These are phyloP conservation scores for Zeus faber DNA, from an alignment of 2,113 vertebrate genomes.

Conservation along the genomic window DNA sequence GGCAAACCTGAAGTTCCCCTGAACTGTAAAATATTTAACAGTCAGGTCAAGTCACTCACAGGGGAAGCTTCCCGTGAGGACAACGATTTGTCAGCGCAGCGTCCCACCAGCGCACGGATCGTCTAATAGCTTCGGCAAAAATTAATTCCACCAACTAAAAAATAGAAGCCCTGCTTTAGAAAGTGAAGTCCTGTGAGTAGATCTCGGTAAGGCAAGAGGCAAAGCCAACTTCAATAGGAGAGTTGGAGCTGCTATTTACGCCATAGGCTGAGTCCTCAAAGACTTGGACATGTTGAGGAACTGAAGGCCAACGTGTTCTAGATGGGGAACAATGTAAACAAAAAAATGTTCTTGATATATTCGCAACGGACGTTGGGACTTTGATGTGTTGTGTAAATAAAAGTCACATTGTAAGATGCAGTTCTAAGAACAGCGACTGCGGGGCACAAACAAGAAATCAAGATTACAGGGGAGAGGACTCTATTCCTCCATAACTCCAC, in stretches of 20 bases:
- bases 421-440: neutral
- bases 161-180: no score
- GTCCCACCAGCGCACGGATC: neutral
- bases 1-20: neutral
- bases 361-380: neutral
- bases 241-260: no score
- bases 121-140: conserved; percentile 25
- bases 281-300: conserved; percentile 22
- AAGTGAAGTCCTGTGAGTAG: no score
- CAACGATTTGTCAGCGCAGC: conserved; percentile 3
- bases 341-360: neutral
- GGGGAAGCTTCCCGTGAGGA: neutral
- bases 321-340: neutral
- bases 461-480: no score
- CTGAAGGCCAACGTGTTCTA: conserved; percentile 3
- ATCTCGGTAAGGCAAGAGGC: no score
- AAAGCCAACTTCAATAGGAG: conserved; percentile 21
- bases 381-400: neutral
- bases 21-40: conserved; percentile 22
- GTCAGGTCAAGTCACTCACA: conserved; percentile 11
- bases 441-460: neutral
- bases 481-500: no score
- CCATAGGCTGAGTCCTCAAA: no score
- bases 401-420: neutral
- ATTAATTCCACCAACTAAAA: conserved; percentile 11